Evolutionary conservation across 2,797 vertebrate genomes (phyloP).

Genomic region (Tarsius wallacei): DNA sequence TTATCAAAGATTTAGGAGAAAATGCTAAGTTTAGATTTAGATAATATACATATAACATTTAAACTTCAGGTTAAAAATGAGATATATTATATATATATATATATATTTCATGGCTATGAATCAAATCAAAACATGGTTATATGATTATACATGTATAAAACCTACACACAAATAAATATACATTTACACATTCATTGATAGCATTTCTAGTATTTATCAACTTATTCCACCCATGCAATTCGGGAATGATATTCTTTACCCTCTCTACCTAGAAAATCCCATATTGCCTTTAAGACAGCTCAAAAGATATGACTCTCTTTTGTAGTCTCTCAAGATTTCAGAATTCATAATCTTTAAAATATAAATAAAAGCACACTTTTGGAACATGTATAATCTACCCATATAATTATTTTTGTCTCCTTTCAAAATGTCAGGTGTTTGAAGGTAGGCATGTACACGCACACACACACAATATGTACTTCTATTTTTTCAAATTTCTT

Average conservation of each 20-base stretch:
- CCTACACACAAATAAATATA: not conserved
- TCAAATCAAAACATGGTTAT: conserved; percentile 33
- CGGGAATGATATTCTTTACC: not conserved
- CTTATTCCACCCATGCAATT: not conserved
- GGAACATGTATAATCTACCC: not conserved
- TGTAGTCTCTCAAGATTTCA: not conserved
- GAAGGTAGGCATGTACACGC: not conserved
- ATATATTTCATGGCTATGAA: not conserved
- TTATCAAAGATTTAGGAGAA: not conserved
- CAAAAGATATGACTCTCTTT: not conserved
- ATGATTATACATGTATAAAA: not conserved
- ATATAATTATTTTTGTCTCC: not conserved
- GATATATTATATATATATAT: not conserved
- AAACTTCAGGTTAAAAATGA: not conserved
- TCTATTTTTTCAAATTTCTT: not conserved
- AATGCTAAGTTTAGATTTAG: not conserved
- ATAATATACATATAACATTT: not conserved
- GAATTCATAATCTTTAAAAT: not conserved
- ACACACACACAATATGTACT: not conserved
- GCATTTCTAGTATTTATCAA: conserved; percentile 5
- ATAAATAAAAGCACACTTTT: not conserved
- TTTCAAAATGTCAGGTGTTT: not conserved
- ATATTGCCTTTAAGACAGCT: not conserved
- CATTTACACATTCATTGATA: not conserved
- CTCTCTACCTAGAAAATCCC: not conserved